These are phyloP conservation scores for Pseudococcus jackbeardsleyi DNA, from an alignment of 2,888 invertebrate species.

Conservation along the genomic window DNA sequence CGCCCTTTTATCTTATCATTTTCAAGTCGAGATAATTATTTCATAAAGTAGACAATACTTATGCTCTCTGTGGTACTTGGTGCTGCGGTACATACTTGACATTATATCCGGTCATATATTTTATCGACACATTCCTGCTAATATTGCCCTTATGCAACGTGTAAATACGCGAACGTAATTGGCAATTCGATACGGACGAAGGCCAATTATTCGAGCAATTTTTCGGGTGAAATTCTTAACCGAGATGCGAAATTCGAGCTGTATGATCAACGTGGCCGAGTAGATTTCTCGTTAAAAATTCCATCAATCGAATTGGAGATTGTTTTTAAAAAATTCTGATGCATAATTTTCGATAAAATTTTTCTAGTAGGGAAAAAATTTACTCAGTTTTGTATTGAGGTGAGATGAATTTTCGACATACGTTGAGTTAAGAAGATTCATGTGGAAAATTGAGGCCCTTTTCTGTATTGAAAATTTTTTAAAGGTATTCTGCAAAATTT, in stretches of 20 bases:
- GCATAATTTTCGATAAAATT: not conserved
- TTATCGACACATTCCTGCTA: not conserved
- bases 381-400: too few species aligned
- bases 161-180: not conserved
- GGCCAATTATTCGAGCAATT: conserved; percentile 9
- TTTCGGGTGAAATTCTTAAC: not conserved
- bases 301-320: not conserved
- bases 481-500: too few species aligned
- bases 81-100: not conserved
- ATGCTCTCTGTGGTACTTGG: not conserved
- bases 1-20: conserved; percentile 17
- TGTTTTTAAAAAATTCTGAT: not conserved
- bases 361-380: too few species aligned
- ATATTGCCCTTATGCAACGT: conserved; percentile 5
- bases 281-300: not conserved
- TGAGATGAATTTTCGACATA: too few species aligned
- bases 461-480: too few species aligned
- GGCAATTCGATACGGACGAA: not conserved
- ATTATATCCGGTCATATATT: conserved; percentile 12
- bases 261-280: not conserved
- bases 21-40: not conserved
- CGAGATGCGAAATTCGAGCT: not conserved
- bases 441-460: too few species aligned
- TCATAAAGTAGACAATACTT: not conserved
- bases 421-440: too few species aligned